These are phyloP conservation scores for Entomyzon cyanotis DNA, from an alignment of 2,113 vertebrate genomes.

Conservation along the genomic window DNA sequence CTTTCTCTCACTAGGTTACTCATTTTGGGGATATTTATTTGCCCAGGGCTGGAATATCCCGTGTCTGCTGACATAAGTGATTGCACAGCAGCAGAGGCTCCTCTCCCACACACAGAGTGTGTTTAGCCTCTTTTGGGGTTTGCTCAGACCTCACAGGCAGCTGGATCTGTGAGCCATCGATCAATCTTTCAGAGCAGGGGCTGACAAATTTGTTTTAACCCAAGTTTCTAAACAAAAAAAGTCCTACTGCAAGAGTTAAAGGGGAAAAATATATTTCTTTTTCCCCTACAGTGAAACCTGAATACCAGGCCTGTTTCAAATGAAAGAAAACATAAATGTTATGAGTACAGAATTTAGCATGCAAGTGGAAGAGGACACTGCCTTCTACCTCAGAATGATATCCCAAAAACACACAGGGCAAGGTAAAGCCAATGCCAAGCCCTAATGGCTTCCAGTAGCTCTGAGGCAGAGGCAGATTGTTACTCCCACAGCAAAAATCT, in stretches of 20 bases:
- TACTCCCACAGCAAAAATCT: neutral
- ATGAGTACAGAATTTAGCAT: neutral
- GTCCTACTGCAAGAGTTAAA: neutral
- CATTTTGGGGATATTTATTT: neutral
- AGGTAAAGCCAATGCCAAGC: neutral
- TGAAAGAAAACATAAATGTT: neutral
- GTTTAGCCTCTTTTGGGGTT: conserved; percentile 17
- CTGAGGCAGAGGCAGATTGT: neutral
- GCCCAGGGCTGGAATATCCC: neutral
- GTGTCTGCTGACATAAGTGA: neutral
- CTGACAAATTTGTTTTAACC: neutral
- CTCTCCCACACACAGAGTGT: conserved; percentile 19
- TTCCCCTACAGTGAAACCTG: neutral
- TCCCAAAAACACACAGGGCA: neutral
- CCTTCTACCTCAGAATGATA: neutral
- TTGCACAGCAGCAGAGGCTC: neutral
- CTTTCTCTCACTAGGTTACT: neutral
- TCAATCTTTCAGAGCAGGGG: neutral
- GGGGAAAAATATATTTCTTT: no score
- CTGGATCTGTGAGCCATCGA: neutral
- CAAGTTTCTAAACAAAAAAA: neutral
- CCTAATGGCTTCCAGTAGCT: neutral
- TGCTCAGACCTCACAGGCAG: conserved; percentile 67
- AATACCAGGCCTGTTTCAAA: neutral
- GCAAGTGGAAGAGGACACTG: neutral